A percentile compares a stretch with the other conserved stretches of the same genome.
These are phyloP conservation scores for Leucoma salicis DNA, from an alignment of 2,888 invertebrate genomes.

Conservation along the genomic window DNA sequence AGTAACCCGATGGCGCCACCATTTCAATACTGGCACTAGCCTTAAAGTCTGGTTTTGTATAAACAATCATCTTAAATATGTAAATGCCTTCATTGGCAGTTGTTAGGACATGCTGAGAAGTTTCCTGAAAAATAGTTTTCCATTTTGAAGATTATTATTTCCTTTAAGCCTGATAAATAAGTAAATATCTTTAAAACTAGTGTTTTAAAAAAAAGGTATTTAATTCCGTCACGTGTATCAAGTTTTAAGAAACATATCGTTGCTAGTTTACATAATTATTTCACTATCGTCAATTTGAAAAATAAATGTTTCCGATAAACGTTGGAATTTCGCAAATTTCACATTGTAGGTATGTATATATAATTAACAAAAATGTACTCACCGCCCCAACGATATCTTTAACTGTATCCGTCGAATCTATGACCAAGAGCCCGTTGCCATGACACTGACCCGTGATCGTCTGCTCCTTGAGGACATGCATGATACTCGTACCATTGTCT, in stretches of 20 bases:
- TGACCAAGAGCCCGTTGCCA: constrained; percentile 48
- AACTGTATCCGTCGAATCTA: constrained; percentile 33
- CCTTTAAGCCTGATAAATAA: no score
- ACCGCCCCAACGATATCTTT: constrained; percentile 34
- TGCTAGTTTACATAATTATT: no score
- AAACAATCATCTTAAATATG: constrained; percentile 64
- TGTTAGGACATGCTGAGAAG: constrained; percentile 56
- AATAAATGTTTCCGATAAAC: no score
- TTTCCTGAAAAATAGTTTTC: constrained; percentile 45
- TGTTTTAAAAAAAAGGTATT: no score
- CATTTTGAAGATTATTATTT: no score
- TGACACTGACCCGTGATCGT: constrained; percentile 43
- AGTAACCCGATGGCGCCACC: constrained; percentile 89
- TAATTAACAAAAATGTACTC: constrained; percentile 19
- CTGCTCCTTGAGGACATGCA: constrained; percentile 31
- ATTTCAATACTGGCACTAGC: constrained; percentile 87
- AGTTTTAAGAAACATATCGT: no score
- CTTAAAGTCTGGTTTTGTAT: constrained; percentile 69
- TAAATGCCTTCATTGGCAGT: constrained; percentile 88
- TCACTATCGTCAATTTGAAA: no score
- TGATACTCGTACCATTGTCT: constrained; percentile 35
- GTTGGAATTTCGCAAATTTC: background rate
- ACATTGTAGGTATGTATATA: background rate
- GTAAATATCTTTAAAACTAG: no score
- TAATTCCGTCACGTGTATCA: no score